Percentiles rank a stretch among this genome's conserved stretches.
phyloP scores from a whole-genome alignment of 1,140 invertebrate species.

The Meloidogyne floridensis region DNA sequence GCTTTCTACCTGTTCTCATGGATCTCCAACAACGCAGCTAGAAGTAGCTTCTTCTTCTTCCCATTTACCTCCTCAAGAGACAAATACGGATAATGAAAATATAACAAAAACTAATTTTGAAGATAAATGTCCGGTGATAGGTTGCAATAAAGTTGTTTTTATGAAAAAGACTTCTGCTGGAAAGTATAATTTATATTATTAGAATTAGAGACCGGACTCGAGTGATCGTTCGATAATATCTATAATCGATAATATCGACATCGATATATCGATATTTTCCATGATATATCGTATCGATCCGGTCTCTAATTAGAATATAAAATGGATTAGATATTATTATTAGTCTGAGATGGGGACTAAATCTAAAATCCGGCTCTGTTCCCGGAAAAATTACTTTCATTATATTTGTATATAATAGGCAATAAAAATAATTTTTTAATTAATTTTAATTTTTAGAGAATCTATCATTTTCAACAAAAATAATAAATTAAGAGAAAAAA shows the following conservation, averaged over 20 bases:
- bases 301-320: too few species aligned
- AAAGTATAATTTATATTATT: not conserved
- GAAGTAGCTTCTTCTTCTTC: not conserved
- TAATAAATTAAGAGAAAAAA: not conserved
- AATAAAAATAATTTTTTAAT: too few species aligned
- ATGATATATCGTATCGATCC: too few species aligned
- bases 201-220: too few species aligned
- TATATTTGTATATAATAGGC: too few species aligned
- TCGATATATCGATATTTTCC: too few species aligned
- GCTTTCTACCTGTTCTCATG: not conserved
- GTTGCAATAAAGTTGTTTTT: not conserved
- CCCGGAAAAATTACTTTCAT: too few species aligned
- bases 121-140: not conserved
- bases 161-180: not conserved
- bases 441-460: not conserved
- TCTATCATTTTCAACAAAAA: not conserved
- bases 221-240: too few species aligned
- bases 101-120: not conserved
- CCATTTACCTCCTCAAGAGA: not conserved
- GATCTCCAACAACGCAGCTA: not conserved
- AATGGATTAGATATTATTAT: too few species aligned
- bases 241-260: too few species aligned
- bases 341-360: too few species aligned
- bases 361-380: too few species aligned
- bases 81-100: not conserved